A percentile compares a stretch with the other conserved stretches of the same genome.
phyloP scores from a whole-genome alignment of 53 echinoderm and acorn worm genomes.

The Crossaster papposus region DNA sequence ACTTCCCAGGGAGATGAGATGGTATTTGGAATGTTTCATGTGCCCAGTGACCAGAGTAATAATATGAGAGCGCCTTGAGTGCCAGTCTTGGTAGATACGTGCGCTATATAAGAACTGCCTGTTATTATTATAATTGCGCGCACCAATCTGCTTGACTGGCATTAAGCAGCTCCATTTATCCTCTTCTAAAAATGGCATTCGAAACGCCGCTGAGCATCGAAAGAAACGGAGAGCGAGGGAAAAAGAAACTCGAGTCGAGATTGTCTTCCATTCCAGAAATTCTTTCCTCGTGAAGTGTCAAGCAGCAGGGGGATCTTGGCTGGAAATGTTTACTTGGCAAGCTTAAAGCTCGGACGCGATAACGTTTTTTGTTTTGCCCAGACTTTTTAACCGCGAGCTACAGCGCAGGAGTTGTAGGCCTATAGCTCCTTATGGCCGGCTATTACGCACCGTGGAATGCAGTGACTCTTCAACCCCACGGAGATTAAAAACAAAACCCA shows the following conservation, averaged over 20 bases:
- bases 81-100: too few relatives aligned
- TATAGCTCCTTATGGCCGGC: neutral
- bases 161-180: neutral
- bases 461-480: conserved; percentile 1
- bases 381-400: too few relatives aligned
- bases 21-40: too few relatives aligned
- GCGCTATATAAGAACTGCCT: too few relatives aligned
- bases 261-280: conserved; percentile 38
- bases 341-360: neutral
- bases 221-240: neutral
- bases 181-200: conserved; percentile 53
- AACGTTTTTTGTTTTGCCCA: too few relatives aligned
- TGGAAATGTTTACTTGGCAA: neutral
- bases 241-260: neutral
- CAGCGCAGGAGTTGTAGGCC: too few relatives aligned
- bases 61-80: too few relatives aligned
- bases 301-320: conserved; percentile 56
- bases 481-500: neutral
- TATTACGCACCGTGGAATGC: conserved; percentile 2
- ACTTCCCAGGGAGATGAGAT: too few relatives aligned
- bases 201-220: neutral
- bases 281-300: conserved; percentile 30
- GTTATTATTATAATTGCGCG: too few relatives aligned
- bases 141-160: too few relatives aligned
- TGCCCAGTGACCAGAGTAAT: too few relatives aligned